Base-by-base conservation (phyloP, 1,140 invertebrate species). In the Pogonomyrmex barbatus region DNA sequence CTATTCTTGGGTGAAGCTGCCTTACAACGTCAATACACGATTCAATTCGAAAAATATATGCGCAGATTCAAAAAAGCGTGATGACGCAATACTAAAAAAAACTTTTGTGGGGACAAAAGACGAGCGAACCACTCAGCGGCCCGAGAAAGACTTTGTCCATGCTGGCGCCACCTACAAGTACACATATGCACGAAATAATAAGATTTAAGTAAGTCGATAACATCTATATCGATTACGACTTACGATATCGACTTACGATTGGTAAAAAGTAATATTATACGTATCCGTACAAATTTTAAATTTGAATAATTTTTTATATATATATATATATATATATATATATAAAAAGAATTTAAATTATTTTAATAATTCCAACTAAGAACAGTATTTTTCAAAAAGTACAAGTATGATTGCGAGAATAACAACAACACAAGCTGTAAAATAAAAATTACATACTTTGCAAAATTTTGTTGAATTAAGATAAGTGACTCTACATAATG, bases 381-480 rank as follows among this genome's bases (percentile, higher is more conserved):
- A 71, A 17, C 8, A 5, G 12, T 73, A 36, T 52, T 33, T 60
- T 17, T 24, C 14, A 24, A 73, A 30, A 42, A n/a, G 0, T 24
- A 24, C 10, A n/a, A 45, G 4, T 60, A 45, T 42, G 14, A 60
- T 60, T 42, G 4, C 0, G 8, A 39, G 39, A 63, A 10, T 45
- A 45, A 60, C 4, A 33, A 12, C 4, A 4, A 45, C 5, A 17
- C n/a, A 56, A 65, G 45, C 2, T n/a, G 17, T 3, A 4, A 56
- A 39, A 3, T 63, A 65, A 39, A 65, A 1, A 24, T 52, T 50
- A 50, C 39, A 8, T 10, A 12, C 39, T 65, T 63, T 50, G 12
- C 3, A 65, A 47, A 39, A 65, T 78, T 39, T 24, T 39, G 12
- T 65, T 39, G 12, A 65, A 52, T 78, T 65, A 65, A 78, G 45